phyloP scores from a whole-genome alignment of 2,888 invertebrate genomes.

The Carabus problematicus region DNA sequence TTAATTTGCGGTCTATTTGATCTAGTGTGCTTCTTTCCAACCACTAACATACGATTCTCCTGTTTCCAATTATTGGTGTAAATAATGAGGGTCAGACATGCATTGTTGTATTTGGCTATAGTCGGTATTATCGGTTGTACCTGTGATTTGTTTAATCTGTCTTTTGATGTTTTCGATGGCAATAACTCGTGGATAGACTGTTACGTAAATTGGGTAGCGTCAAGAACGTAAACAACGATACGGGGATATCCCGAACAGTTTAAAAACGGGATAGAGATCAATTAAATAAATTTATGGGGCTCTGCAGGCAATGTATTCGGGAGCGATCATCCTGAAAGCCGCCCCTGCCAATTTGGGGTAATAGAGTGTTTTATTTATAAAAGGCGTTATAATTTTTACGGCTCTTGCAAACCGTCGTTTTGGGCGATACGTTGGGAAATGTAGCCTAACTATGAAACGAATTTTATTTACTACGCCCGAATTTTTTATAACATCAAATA shows the following conservation, averaged over 20 bases:
- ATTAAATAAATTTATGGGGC: constrained; percentile 38
- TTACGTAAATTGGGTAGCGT: constrained; percentile 32
- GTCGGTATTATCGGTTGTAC: background rate
- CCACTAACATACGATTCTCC: too few relatives aligned
- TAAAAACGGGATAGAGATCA: constrained; percentile 36
- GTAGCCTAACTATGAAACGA: too few relatives aligned
- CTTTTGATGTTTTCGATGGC: constrained; percentile 38
- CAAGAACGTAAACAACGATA: constrained; percentile 36
- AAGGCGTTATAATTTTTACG: constrained; percentile 30
- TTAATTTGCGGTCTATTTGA: too few relatives aligned
- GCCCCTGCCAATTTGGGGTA: constrained; percentile 33
- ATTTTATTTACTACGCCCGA: too few relatives aligned
- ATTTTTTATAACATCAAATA: too few relatives aligned
- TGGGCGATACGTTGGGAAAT: too few relatives aligned
- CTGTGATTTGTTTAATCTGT: constrained; percentile 38
- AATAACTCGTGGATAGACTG: constrained; percentile 27
- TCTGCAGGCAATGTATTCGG: constrained; percentile 20
- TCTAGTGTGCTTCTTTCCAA: too few relatives aligned
- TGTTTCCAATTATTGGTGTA: too few relatives aligned
- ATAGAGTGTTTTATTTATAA: constrained; percentile 35
- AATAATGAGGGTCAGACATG: too few relatives aligned
- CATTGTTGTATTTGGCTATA: too few relatives aligned
- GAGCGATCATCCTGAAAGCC: constrained; percentile 20
- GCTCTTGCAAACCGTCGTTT: background rate
- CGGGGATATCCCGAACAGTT: constrained; percentile 19